phyloP scores from a whole-genome alignment of 2,888 invertebrate genomes.

The Mythimna impura region DNA sequence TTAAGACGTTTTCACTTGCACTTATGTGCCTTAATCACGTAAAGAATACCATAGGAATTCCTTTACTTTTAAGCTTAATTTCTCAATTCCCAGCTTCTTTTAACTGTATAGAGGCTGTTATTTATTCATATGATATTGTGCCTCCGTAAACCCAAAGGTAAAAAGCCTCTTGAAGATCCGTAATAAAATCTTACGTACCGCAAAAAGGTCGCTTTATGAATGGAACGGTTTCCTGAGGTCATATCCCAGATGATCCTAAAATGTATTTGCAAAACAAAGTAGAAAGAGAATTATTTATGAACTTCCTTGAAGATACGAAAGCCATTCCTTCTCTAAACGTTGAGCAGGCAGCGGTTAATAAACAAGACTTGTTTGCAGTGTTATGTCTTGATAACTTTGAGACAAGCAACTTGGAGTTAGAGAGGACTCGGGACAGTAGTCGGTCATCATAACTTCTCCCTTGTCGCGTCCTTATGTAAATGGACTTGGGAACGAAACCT shows the following conservation, averaged over 20 bases:
- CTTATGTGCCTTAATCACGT: slow-evolving; percentile 50
- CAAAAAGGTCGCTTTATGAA: slow-evolving; percentile 51
- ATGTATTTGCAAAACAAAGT: slow-evolving; percentile 47
- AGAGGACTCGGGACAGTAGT: slow-evolving; percentile 49
- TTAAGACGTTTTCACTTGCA: slow-evolving; percentile 62
- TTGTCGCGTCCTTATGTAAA: slow-evolving; percentile 50
- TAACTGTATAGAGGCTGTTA: slow-evolving; percentile 42
- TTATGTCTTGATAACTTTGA: slow-evolving; percentile 55
- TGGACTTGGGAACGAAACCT: slow-evolving; percentile 34
- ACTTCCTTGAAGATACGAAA: slow-evolving; percentile 33
- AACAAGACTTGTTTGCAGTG: slow-evolving; percentile 49
- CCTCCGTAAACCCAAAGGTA: slow-evolving; percentile 46
- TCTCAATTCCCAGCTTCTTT: slow-evolving; percentile 40
- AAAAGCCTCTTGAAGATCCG: slow-evolving; percentile 42
- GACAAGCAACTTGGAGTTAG: slow-evolving; percentile 39
- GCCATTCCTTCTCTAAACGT: slow-evolving; percentile 40
- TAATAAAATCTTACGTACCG: slow-evolving; percentile 62
- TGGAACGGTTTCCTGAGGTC: slow-evolving; percentile 37
- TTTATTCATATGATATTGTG: slow-evolving; percentile 56
- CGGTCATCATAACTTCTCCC: slow-evolving; percentile 59
- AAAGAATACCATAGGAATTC: slow-evolving; percentile 31
- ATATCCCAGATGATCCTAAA: slow-evolving; percentile 49
- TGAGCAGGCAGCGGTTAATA: slow-evolving; percentile 40
- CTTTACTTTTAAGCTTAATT: slow-evolving; percentile 28
- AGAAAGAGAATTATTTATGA: slow-evolving; percentile 46